A percentile compares a stretch with the other conserved stretches of the same genome.
Evolutionary conservation across 2,113 vertebrate species (phyloP).

Genomic region (Megaceryle torquata): DNA sequence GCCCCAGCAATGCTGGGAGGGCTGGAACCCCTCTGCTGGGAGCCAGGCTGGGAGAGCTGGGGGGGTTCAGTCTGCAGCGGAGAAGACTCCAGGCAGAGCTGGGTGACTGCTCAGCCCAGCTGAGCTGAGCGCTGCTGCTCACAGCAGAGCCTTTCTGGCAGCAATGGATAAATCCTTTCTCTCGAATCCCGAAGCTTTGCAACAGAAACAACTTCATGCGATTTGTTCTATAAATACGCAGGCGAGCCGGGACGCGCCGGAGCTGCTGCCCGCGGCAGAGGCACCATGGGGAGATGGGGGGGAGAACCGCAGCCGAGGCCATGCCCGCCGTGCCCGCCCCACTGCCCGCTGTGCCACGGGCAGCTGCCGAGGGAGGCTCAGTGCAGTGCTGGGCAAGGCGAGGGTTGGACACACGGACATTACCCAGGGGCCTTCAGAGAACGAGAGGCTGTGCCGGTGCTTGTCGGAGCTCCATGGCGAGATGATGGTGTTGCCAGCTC

Average conservation of each 20-base stretch:
- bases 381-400: accelerated
- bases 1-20: too few species aligned
- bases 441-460: background rate
- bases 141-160: background rate
- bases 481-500: background rate
- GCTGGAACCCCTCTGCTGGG: too few species aligned
- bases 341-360: background rate
- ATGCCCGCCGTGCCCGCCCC: accelerated
- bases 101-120: too few species aligned
- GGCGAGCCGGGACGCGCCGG: conserved; percentile 46
- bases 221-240: conserved; percentile 56
- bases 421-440: accelerated
- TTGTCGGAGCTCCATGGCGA: background rate
- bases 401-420: accelerated
- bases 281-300: background rate
- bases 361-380: background rate
- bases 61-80: too few species aligned
- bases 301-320: accelerated
- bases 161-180: background rate
- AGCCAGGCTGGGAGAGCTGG: too few species aligned
- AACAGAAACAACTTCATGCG: conserved; percentile 32
- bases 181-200: background rate
- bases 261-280: background rate
- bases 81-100: too few species aligned
- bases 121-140: background rate